Conservation (phyloP, 2,113 vertebrate genomes). For the Limnothrissa miodon region DNA sequence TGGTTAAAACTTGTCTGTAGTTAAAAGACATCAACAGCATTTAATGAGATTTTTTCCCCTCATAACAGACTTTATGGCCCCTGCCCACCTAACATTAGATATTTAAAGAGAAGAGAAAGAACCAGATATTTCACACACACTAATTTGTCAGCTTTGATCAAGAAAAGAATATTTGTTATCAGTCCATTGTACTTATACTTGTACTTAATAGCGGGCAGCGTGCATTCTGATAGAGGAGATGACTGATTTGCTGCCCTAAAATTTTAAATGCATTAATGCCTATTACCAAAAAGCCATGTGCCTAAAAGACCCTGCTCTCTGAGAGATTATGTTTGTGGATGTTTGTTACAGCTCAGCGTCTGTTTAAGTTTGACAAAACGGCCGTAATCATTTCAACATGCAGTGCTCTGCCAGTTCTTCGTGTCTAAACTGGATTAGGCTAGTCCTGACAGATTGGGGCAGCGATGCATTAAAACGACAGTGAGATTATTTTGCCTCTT, state of each 20-base stretch:
- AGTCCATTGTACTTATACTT: not conserved
- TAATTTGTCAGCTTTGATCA: not conserved
- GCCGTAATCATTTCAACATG: constrained; percentile 32
- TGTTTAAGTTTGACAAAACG: constrained; percentile 19
- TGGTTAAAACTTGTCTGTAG: no score
- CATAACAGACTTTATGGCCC: not conserved
- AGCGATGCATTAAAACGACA: constrained; percentile 19
- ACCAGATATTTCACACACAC: not conserved
- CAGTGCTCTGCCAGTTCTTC: not conserved
- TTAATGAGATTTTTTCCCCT: not conserved
- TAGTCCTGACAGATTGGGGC: constrained; percentile 28
- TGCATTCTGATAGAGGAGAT: not conserved
- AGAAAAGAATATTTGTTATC: not conserved
- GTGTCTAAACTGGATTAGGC: constrained; percentile 34
- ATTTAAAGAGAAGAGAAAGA: not conserved
- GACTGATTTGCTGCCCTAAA: not conserved
- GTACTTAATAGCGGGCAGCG: not conserved
- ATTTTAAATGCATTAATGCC: not conserved
- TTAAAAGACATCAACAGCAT: not conserved
- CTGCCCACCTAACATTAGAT: not conserved
- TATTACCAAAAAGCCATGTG: not conserved
- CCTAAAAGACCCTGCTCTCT: not conserved
- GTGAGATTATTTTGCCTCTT: not conserved
- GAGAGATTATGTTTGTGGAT: not conserved
- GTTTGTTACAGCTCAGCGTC: not conserved